A percentile compares a stretch with the other conserved stretches of the same genome.
These are phyloP conservation scores for Neosalanx taihuensis DNA, from an alignment of 2,797 vertebrate genomes.

Conservation along the genomic window DNA sequence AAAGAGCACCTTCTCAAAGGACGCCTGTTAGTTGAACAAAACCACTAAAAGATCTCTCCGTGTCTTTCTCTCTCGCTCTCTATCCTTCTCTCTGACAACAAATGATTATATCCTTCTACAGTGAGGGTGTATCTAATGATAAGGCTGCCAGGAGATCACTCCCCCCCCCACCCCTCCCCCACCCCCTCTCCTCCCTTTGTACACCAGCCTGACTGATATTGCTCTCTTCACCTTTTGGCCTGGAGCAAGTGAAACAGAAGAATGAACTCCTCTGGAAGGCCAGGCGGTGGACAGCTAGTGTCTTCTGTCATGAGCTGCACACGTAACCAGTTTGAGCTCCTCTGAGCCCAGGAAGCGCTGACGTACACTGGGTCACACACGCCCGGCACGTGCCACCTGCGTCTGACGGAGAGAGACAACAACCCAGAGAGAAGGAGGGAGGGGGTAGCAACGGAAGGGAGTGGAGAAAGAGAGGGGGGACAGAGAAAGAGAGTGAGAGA, in stretches of 20 bases:
- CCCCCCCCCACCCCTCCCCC: no score
- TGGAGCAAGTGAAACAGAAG: background rate
- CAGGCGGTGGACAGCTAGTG: background rate
- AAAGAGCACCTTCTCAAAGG: conserved; percentile 2
- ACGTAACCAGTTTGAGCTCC: background rate
- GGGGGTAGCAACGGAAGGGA: background rate
- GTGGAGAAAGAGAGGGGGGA: background rate
- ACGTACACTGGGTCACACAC: background rate
- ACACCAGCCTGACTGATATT: background rate
- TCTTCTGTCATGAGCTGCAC: background rate
- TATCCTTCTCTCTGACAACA: background rate
- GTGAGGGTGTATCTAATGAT: background rate
- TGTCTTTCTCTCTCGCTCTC: no score
- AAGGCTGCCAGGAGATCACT: no score
- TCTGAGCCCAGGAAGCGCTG: background rate
- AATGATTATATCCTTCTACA: background rate
- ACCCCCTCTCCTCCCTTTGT: background rate
- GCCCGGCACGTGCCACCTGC: background rate
- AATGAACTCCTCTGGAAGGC: background rate
- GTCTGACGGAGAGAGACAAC: background rate
- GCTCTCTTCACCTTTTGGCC: background rate
- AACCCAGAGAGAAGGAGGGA: background rate
- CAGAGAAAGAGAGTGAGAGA: background rate
- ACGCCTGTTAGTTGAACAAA: conserved; percentile 14
- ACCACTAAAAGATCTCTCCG: background rate